Evolutionary conservation across 2,113 vertebrate species (phyloP).

Genomic region (Aplodontia rufa): DNA sequence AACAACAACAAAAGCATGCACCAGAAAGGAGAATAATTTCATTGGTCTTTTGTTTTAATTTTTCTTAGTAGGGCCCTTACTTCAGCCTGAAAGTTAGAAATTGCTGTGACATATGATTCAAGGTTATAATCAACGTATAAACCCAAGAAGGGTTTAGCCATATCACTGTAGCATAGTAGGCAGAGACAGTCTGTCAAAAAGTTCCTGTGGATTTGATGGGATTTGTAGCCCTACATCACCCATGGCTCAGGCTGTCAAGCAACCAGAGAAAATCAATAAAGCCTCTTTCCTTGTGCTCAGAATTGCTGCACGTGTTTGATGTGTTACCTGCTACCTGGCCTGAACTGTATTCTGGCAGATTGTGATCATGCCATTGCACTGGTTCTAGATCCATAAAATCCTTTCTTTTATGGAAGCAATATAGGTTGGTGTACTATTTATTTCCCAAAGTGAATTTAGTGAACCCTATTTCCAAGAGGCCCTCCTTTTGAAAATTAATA

Average conservation of each 20-base stretch:
- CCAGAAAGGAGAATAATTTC: neutral
- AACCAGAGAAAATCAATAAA: constrained; percentile 60
- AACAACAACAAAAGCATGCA: neutral
- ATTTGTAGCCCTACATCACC: constrained; percentile 42
- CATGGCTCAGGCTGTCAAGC: constrained; percentile 33
- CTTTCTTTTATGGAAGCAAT: neutral
- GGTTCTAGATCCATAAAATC: constrained; percentile 28
- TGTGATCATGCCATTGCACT: neutral
- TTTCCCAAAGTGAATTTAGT: neutral
- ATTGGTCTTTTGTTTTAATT: constrained; percentile 27
- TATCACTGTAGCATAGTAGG: neutral
- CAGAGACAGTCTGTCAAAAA: constrained; percentile 27
- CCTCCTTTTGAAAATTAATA: neutral
- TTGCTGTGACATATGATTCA: neutral
- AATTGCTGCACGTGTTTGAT: neutral
- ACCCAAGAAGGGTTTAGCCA: neutral
- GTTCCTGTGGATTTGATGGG: constrained; percentile 27
- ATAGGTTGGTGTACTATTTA: constrained; percentile 24
- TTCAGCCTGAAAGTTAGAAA: neutral
- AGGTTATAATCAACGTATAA: constrained; percentile 43
- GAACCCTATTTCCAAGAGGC: neutral
- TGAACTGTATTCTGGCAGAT: neutral
- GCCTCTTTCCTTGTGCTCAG: neutral
- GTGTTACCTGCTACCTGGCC: neutral
- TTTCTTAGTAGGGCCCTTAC: constrained; percentile 21